Conservation (phyloP, 2,888 invertebrate genomes). For the Eueremaeus valkanovi region DNA sequence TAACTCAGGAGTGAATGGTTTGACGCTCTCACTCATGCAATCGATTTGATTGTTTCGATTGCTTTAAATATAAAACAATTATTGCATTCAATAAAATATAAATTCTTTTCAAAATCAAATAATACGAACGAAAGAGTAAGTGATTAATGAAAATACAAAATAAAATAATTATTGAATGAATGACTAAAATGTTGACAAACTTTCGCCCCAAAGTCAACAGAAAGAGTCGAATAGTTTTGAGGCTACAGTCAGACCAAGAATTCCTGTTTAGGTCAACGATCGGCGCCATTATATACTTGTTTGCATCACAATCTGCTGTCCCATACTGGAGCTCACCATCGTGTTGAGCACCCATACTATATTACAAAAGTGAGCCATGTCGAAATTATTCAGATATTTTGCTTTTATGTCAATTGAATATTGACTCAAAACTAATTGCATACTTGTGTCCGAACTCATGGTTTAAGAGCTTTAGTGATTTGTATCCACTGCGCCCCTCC, state of each 20-base stretch:
- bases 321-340: background rate
- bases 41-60: background rate
- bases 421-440: background rate
- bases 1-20: background rate
- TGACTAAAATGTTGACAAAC: background rate
- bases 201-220: background rate
- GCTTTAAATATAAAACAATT: background rate
- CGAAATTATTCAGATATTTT: background rate
- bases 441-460: conserved; percentile 13
- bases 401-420: no score
- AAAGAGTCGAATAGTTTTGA: background rate
- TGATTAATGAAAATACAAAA: no score
- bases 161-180: no score
- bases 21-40: background rate
- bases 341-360: background rate
- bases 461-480: background rate
- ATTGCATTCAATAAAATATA: background rate
- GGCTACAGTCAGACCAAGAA: background rate
- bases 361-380: background rate
- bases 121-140: no score
- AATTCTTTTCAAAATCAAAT: no score
- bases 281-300: background rate
- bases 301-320: background rate
- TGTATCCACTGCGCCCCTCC: background rate
- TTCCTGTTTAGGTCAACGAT: background rate